Evolutionary conservation across 2,113 vertebrate genomes (phyloP).

Genomic region (Arvicanthis niloticus): DNA sequence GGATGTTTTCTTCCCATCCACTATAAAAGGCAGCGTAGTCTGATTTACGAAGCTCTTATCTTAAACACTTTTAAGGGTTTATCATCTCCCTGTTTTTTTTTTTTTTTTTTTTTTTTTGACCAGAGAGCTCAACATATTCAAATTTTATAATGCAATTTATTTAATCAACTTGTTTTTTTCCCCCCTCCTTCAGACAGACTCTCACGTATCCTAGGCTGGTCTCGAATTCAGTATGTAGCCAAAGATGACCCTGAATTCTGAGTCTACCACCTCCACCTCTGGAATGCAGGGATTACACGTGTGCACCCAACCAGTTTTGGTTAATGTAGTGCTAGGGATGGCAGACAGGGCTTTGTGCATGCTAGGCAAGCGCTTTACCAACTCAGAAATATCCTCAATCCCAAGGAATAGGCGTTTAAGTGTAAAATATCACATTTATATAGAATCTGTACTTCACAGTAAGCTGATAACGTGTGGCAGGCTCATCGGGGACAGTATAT

Average conservation of each 20-base stretch:
- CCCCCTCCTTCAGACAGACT: not conserved
- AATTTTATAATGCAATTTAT: conserved; percentile 5
- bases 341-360: not conserved
- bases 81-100: not conserved
- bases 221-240: not conserved
- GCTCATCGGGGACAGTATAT: accelerated
- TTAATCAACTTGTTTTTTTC: not conserved
- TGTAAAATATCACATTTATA: not conserved
- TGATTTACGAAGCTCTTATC: not conserved
- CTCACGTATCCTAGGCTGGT: not conserved
- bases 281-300: not conserved
- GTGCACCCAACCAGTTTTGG: not conserved
- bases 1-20: not conserved
- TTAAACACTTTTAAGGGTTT: not conserved
- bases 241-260: not conserved
- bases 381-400: not conserved
- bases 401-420: not conserved
- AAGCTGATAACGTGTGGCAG: not conserved
- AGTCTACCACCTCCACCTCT: not conserved
- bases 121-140: not conserved
- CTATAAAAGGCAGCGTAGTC: not conserved
- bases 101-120: conserved; percentile 10
- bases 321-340: not conserved
- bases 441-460: not conserved
- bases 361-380: not conserved